These are phyloP conservation scores for Hemicrepidius hirtus DNA, from an alignment of 2,888 invertebrate genomes.

Conservation along the genomic window DNA sequence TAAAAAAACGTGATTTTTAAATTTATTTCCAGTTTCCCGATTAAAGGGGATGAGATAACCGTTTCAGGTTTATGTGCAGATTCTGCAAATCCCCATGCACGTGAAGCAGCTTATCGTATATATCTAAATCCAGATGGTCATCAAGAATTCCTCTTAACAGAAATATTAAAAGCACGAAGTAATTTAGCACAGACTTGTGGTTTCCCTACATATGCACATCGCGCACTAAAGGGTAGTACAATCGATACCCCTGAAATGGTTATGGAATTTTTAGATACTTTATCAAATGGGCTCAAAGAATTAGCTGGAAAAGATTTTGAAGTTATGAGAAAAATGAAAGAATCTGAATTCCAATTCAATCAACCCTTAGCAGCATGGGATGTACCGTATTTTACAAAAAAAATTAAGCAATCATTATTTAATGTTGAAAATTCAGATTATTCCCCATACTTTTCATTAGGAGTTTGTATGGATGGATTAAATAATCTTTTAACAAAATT, in stretches of 20 bases:
- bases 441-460: conserved; percentile 91
- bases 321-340: conserved; percentile 85
- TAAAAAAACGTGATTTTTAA: too few species aligned
- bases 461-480: conserved; percentile 98
- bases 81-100: conserved; percentile 83
- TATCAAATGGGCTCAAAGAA: conserved; percentile 81
- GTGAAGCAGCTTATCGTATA: conserved; percentile 92
- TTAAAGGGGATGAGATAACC: conserved; percentile 82
- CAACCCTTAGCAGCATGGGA: conserved; percentile 84
- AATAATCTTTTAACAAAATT: conserved; percentile 89
- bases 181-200: conserved; percentile 91
- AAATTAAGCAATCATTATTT: conserved; percentile 82
- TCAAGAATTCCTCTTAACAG: conserved; percentile 84
- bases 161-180: conserved; percentile 84
- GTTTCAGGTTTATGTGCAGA: conserved; percentile 91
- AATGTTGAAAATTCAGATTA: conserved; percentile 83
- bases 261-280: conserved; percentile 83
- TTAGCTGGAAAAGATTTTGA: conserved; percentile 85
- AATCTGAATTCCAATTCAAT: conserved; percentile 61
- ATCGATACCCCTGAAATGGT: conserved; percentile 89
- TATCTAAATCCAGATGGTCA: conserved; percentile 86
- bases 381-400: conserved; percentile 87
- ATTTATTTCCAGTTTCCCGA: conserved; percentile 75
- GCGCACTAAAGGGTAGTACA: conserved; percentile 91
- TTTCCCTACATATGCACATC: conserved; percentile 91